A percentile compares a stretch with the other conserved stretches of the same genome.
These are phyloP conservation scores for Cynaeus angustus DNA, from an alignment of 2,888 invertebrate species.

Conservation along the genomic window DNA sequence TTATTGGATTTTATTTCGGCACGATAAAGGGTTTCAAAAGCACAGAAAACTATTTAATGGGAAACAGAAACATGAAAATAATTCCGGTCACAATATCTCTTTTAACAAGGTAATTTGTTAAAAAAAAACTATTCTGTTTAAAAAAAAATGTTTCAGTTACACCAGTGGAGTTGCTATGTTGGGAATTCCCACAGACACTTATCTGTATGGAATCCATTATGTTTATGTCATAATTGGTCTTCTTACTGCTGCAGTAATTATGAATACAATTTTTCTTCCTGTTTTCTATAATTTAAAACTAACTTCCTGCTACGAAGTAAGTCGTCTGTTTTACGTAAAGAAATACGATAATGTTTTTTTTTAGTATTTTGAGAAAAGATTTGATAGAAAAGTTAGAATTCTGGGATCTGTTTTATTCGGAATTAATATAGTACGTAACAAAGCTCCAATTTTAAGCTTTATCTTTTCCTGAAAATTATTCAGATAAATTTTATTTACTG, in stretches of 20 bases:
- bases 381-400: conserved; percentile 79
- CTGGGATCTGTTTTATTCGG: conserved; percentile 82
- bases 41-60: conserved; percentile 85
- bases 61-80: conserved; percentile 86
- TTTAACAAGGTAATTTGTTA: conserved; percentile 82
- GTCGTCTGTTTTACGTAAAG: background rate
- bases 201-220: conserved; percentile 84
- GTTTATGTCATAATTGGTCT: conserved; percentile 77
- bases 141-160: conserved; percentile 75
- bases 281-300: conserved; percentile 77
- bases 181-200: conserved; percentile 83
- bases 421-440: conserved; percentile 78
- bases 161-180: conserved; percentile 83
- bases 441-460: too few species aligned
- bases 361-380: conserved; percentile 78
- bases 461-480: too few species aligned
- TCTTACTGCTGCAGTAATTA: conserved; percentile 77
- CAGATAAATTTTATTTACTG: too few species aligned
- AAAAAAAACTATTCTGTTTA: too few species aligned
- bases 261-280: conserved; percentile 80
- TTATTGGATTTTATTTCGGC: conserved; percentile 89
- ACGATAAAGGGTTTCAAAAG: conserved; percentile 79
- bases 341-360: background rate
- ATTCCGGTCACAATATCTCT: conserved; percentile 90
- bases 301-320: conserved; percentile 71